Base-by-base conservation (phyloP, 2,797 vertebrate genomes). In the Catharus ustulatus region DNA sequence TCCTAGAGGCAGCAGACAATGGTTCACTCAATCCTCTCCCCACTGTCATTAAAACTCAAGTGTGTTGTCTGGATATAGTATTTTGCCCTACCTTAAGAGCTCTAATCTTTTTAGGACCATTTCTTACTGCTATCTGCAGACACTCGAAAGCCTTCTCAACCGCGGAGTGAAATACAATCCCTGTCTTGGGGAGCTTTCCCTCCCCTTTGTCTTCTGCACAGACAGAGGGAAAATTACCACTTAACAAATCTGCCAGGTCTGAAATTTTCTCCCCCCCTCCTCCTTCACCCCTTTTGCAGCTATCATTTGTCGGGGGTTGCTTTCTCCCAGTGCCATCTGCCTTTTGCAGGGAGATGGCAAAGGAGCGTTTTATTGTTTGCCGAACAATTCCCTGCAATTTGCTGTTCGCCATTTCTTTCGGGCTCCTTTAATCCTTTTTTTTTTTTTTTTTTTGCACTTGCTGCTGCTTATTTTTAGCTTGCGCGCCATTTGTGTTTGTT, bases 1-100 rank as follows among this genome's bases (percentile, higher is more conserved):
- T 97, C 93, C 92, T 89, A 92, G 93, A 96, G 94, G 96, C 94
- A 93, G 89, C 95, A 96, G 94, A 95, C 95, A 95, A 95, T 89
- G 95, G 89, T 87, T 95, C 92, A 80, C 86, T 92, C 84, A 64
- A 59, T 94, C 93, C 85, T 79, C 57, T 89, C 78, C 69, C 82
- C 84, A 51, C 92, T 95, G 78, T 95, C 95, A 97, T 97, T 97
- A 97, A 93, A 97, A 95, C 93, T 96, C 38, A 16, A 94, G 93
- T 94, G 68, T 92, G 94, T 95, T 95, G 93, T 94, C 96, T 94
- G 90, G 90, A 66, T 95, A 84, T 85, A 92, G 85, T 89, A 72
- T 95, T 94, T 95, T 94, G 76, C 84, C 94, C 88, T 96, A 84
- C 87, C 93, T 96, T 94, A 96, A 93, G 93, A 96, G 92, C 93